phyloP scores from a whole-genome alignment of 2,797 vertebrate genomes.

The Sebastes matsubarae region DNA sequence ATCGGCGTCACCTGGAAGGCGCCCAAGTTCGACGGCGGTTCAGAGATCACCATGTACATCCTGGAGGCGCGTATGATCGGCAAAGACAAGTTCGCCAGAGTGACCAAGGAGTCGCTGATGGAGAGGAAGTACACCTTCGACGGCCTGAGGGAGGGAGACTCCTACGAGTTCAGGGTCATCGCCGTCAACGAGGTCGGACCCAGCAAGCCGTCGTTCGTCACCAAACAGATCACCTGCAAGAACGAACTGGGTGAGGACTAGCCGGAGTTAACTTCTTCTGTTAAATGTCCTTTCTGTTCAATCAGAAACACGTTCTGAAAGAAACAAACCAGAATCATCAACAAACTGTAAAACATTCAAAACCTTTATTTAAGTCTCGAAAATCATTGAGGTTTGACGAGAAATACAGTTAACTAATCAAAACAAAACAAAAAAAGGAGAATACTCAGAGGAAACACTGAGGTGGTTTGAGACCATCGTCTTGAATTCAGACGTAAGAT shows the following conservation, averaged over 20 bases:
- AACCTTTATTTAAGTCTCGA: no score
- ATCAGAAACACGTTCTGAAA: neutral
- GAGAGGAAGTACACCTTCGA: slow-evolving; percentile 90
- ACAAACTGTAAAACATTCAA: neutral
- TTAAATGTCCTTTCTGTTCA: neutral
- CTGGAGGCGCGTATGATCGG: slow-evolving; percentile 95
- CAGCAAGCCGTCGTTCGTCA: slow-evolving; percentile 95
- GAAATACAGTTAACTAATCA: no score
- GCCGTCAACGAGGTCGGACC: slow-evolving; percentile 95
- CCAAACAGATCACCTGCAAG: slow-evolving; percentile 95
- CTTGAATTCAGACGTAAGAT: no score
- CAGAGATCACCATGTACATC: slow-evolving; percentile 94
- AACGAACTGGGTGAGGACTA: slow-evolving; percentile 91
- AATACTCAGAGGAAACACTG: no score
- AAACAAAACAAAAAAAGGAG: no score
- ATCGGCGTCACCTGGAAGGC: slow-evolving; percentile 93
- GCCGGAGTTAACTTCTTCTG: neutral
- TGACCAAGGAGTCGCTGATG: slow-evolving; percentile 93
- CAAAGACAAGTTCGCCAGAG: slow-evolving; percentile 92
- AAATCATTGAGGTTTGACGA: no score
- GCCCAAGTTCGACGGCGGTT: slow-evolving; percentile 93
- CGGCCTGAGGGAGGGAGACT: slow-evolving; percentile 93
- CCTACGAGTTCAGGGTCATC: slow-evolving; percentile 93
- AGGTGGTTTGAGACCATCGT: no score
- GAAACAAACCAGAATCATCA: neutral